phyloP scores from a whole-genome alignment of 2,888 invertebrate species.

The Hoplodrina ambigua region DNA sequence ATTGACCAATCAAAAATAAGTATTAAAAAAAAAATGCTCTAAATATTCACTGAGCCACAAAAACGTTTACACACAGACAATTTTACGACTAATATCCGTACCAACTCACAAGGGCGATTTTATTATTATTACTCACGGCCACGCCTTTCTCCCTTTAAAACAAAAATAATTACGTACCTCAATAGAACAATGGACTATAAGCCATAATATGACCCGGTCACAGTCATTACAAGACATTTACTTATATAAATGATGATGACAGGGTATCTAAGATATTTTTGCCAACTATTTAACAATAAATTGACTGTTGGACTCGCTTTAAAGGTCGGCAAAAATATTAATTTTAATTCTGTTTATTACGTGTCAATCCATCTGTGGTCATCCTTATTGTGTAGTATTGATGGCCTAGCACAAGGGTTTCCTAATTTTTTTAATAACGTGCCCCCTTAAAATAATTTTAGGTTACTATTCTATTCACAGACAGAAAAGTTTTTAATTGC shows the following conservation, averaged over 20 bases:
- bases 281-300: slow-evolving; percentile 24
- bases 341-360: slow-evolving; percentile 1
- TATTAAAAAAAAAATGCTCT: slow-evolving; percentile 12
- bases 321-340: slow-evolving; percentile 32
- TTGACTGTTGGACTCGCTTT: slow-evolving; percentile 3
- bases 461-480: too few species aligned
- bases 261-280: slow-evolving; percentile 1
- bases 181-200: slow-evolving; percentile 43
- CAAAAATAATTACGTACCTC: slow-evolving; percentile 18
- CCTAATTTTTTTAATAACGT: too few species aligned
- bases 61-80: slow-evolving; percentile 26
- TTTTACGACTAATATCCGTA: slow-evolving; percentile 16
- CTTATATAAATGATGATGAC: slow-evolving; percentile 30
- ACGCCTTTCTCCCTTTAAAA: slow-evolving; percentile 32
- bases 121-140: slow-evolving; percentile 26
- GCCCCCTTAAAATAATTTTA: too few species aligned
- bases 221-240: slow-evolving; percentile 25
- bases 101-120: slow-evolving; percentile 29
- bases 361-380: slow-evolving; percentile 13
- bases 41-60: slow-evolving; percentile 28
- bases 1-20: slow-evolving; percentile 5
- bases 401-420: neutral
- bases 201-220: slow-evolving; percentile 43
- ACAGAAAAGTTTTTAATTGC: too few species aligned
- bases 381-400: neutral